Base-by-base conservation (phyloP, 1,140 invertebrate genomes). In the Zophobas morio region DNA sequence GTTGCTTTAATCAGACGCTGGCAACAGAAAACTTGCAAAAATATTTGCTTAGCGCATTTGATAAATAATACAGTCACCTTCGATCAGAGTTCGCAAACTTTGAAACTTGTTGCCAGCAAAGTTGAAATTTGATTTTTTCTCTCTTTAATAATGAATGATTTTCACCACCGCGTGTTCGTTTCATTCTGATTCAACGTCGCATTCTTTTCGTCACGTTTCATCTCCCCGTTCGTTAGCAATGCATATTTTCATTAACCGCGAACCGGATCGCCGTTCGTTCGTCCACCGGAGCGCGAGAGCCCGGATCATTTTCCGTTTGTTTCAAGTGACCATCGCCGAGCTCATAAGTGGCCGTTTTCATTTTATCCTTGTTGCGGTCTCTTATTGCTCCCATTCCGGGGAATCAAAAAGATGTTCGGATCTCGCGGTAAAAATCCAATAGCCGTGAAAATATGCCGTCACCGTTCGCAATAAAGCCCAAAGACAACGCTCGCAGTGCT, bases 401-500 rank as follows among this genome's bases (percentile, higher is more conserved):
- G 39, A 66, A 66, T 66, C 60, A 66, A 66, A 51, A 60, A 66
- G 37, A 39, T 66, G 60, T 66, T 66, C 42, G 2, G 54, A 4
- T 57, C 54, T 1, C 35, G 5, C 60, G 60, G 60, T 66, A 42
- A 66, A 42, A 42, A 66, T 66, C 60, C 60, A 66, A 66, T 42
- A 42, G 60, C 60, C 60, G 60, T 42, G 60, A 42, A 66, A 46
- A 66, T 66, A 66, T 66, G 60, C 39, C 42, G 37, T 4, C 20
- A 51, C 49, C n/a, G 4, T 20, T 4, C n/a, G 39, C 20, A 66
- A 46, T 66, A 66, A 66, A 40, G 60, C 60, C 60, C 42, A 66
- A 66, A 66, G 60, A 66, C 60, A 66, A 66, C 60, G 60, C 33
- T 66, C 37, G n/a, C 6, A 66, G 60, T 66, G 60, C 60, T 66